Base-by-base conservation (phyloP, 2,797 vertebrate genomes). In the Hyperoplus lanceolatus region DNA sequence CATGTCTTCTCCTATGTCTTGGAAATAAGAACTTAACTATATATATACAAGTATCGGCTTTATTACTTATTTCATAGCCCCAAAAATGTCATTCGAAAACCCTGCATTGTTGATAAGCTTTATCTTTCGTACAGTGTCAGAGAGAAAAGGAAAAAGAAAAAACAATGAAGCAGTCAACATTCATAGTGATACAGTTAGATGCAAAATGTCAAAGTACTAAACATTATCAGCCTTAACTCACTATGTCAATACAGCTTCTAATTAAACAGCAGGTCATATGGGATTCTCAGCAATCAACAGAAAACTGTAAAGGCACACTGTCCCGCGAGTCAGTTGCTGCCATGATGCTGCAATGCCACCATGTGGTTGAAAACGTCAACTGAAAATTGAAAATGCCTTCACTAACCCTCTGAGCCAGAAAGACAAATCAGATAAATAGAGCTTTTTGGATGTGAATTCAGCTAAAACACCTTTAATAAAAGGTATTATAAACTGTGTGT, bases 141-240 rank as follows among this genome's bases (percentile, higher is more conserved):
- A 63, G 58, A 78, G 53, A 0, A 12, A 29, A 29, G 29, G 29
- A 29, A 29, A 29, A 29, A 29, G 29, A 29, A 29, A 29, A 77
- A 79, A 67, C 57, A 42, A 58, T 77, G 48, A 69, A 65, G 68
- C 11, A 1, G 53, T 72, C 5, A 15, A 70, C n/a, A 51, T 39
- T 51, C 4, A 39, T 57, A 80, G 60, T 58, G 55, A 71, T 58
- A 63, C 62, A 69, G 36, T 8, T 41, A 74, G 58, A 82, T 50
- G 70, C 14, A 2, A 90, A 90, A 90, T 86, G 86, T 83, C 87
- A 86, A 74, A 81, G 81, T 69, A 63, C 79, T 88, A 88, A 89
- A 83, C 63, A 80, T 83, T 56, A 82, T 80, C 70, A 81, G 66
- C 62, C 77, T 87, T 67, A 92, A 83, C 75, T 83, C 77, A 36